phyloP scores from a whole-genome alignment of 2,797 vertebrate genomes.

The Neosilurus mollespiculum region DNA sequence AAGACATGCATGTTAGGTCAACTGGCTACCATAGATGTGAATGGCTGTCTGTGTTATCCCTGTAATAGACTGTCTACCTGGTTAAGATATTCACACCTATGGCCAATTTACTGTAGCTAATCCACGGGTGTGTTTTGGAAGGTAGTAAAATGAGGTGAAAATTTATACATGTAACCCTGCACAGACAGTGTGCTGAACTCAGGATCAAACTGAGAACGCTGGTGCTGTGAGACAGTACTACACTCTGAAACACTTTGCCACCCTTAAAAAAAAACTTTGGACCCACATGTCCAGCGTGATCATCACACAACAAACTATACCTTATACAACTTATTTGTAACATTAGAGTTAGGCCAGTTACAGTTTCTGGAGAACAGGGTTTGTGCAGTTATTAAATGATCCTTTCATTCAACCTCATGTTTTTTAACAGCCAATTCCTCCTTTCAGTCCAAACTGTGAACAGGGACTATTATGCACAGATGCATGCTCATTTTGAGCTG shows the following conservation, averaged over 20 bases:
- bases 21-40: too few species aligned
- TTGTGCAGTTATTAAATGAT: constrained; percentile 17
- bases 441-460: constrained; percentile 6
- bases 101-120: not conserved
- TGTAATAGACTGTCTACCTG: too few species aligned
- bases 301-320: not conserved
- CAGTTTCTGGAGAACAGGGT: not conserved
- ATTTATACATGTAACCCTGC: not conserved
- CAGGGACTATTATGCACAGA: constrained; percentile 23
- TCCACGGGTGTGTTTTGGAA: not conserved
- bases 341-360: not conserved
- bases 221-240: not conserved
- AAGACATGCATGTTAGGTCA: too few species aligned
- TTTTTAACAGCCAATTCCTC: not conserved
- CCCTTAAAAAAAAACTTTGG: not conserved
- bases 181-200: not conserved
- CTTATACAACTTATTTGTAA: not conserved
- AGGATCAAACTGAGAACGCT: not conserved
- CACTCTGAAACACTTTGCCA: not conserved
- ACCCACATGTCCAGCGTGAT: not conserved
- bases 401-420: not conserved
- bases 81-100: not conserved
- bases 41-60: too few species aligned
- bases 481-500: constrained; percentile 35
- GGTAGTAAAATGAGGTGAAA: not conserved